phyloP scores from a whole-genome alignment of 2,113 vertebrate species.

The Solenodon paradoxus region DNA sequence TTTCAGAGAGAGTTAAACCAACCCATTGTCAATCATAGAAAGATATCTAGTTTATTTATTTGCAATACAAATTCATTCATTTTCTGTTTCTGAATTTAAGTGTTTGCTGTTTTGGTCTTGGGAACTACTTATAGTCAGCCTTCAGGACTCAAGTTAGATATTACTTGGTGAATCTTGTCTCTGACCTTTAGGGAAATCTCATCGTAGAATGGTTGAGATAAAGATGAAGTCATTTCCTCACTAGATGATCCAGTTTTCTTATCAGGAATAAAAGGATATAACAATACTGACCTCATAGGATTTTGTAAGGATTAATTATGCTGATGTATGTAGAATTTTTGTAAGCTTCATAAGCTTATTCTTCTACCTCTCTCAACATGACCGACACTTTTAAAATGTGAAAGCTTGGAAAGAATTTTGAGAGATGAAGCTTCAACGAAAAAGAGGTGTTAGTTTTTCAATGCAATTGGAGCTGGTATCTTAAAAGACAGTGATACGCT shows the following conservation, averaged over 20 bases:
- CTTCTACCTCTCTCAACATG: accelerated
- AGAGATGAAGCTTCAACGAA: not conserved
- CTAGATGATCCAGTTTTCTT: not conserved
- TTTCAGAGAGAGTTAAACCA: not conserved
- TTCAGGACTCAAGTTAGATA: not conserved
- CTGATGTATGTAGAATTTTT: not conserved
- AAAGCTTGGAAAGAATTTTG: not conserved
- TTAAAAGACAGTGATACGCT: not conserved
- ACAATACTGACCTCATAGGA: not conserved
- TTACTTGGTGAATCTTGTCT: not conserved
- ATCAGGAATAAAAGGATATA: not conserved
- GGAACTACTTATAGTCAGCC: not conserved
- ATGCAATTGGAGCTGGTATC: too few relatives aligned
- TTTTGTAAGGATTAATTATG: not conserved
- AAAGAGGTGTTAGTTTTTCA: not conserved
- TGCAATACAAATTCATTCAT: not conserved
- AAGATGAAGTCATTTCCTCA: not conserved
- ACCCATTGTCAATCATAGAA: not conserved
- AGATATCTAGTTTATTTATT: not conserved
- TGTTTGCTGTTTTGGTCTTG: not conserved
- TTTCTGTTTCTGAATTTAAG: not conserved
- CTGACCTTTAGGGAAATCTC: not conserved
- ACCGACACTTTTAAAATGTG: not conserved
- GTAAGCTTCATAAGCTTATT: too few relatives aligned
- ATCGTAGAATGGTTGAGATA: not conserved